Percentiles rank a stretch among this genome's conserved stretches.
These are phyloP conservation scores for Leptodactylus fallax DNA, from an alignment of 2,797 vertebrate species.

Conservation along the genomic window DNA sequence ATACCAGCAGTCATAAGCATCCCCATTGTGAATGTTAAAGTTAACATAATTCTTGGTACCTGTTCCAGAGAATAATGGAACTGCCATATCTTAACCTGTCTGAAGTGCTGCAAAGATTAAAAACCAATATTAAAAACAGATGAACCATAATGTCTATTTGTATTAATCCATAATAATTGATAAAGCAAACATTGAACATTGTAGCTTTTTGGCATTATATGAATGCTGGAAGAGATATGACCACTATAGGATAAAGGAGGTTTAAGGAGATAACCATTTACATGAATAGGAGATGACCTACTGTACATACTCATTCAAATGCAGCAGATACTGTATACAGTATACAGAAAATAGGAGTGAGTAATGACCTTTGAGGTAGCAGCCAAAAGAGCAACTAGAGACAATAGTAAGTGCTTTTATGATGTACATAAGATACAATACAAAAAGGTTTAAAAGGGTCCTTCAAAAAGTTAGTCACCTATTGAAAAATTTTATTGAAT, in stretches of 20 bases:
- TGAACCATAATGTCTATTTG: neutral
- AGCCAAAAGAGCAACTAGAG: neutral
- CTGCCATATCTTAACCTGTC: neutral
- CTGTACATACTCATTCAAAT: neutral
- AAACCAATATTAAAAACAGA: neutral
- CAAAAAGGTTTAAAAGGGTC: neutral
- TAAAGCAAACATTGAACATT: neutral
- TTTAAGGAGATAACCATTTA: neutral
- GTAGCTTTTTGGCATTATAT: neutral
- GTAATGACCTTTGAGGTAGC: neutral
- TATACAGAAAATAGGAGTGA: neutral
- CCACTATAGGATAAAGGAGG: neutral
- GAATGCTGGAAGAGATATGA: neutral
- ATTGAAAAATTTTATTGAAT: too few species aligned
- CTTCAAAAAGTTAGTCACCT: neutral
- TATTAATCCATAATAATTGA: neutral
- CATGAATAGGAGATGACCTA: neutral
- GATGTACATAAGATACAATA: neutral
- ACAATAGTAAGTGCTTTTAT: neutral
- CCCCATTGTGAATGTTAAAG: too few species aligned
- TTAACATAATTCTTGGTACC: neutral
- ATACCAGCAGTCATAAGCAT: too few species aligned
- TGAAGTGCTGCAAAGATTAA: neutral
- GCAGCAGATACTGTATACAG: neutral
- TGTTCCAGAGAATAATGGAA: neutral